Conservation (phyloP, 1,140 invertebrate species). For the Drosophila tsacasi region DNA sequence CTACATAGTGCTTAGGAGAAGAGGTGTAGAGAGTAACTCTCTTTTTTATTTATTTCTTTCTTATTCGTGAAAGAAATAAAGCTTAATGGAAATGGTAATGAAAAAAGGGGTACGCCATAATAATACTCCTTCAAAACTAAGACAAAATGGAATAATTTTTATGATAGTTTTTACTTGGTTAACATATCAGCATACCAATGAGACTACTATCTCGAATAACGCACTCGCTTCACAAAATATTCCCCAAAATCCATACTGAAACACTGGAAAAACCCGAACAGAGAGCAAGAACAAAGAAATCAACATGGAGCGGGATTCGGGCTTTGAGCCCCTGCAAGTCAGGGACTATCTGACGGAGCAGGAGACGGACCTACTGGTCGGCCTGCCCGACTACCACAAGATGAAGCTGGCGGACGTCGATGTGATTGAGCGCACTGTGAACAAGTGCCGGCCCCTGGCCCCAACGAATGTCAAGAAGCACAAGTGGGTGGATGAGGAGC, state of each 20-base stretch:
- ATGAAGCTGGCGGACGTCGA: constrained; percentile 46
- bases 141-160: too few relatives aligned
- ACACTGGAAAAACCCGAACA: background rate
- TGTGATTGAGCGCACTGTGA: constrained; percentile 35
- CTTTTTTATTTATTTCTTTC: too few relatives aligned
- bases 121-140: too few relatives aligned
- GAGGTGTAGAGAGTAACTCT: too few relatives aligned
- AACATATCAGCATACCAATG: too few relatives aligned
- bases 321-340: accelerated
- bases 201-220: too few relatives aligned
- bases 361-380: constrained; percentile 3
- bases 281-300: background rate
- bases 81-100: too few relatives aligned
- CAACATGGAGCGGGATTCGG: background rate
- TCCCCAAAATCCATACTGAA: background rate
- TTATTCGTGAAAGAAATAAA: too few relatives aligned
- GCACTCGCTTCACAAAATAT: background rate
- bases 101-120: too few relatives aligned
- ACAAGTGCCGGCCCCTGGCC: background rate
- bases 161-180: too few relatives aligned
- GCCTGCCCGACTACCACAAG: constrained; percentile 27
- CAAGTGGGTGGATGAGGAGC: background rate
- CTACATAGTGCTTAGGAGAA: background rate
- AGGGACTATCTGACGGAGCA: background rate
- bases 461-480: background rate